phyloP scores from a whole-genome alignment of 2,888 invertebrate species.

The Macrosoma leucophasiata region DNA sequence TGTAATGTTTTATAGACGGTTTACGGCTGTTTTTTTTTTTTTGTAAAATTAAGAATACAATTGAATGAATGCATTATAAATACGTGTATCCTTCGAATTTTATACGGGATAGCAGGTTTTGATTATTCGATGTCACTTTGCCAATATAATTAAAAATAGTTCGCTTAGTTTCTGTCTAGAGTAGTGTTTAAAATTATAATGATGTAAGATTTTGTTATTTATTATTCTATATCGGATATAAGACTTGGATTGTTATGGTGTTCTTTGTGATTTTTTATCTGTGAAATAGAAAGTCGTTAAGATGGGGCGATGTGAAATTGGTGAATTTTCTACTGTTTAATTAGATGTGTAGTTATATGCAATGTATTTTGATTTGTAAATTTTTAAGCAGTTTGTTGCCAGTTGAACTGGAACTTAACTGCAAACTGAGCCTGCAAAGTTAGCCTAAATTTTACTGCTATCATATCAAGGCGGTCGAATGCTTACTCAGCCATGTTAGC shows the following conservation, averaged over 20 bases:
- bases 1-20: slow-evolving; percentile 29
- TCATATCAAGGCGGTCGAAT: too few species aligned
- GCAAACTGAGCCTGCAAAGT: too few species aligned
- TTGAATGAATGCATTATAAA: slow-evolving; percentile 4
- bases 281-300: slow-evolving; percentile 32
- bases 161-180: slow-evolving; percentile 64
- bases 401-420: too few species aligned
- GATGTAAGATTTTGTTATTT: slow-evolving; percentile 71
- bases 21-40: slow-evolving; percentile 34
- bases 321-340: too few species aligned
- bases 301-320: too few species aligned
- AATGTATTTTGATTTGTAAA: too few species aligned
- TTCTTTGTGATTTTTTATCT: slow-evolving; percentile 52
- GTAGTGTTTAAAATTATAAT: slow-evolving; percentile 45
- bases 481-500: too few species aligned
- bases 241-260: slow-evolving; percentile 59
- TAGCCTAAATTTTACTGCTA: too few species aligned
- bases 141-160: slow-evolving; percentile 49
- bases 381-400: too few species aligned
- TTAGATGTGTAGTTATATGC: too few species aligned
- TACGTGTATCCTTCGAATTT: slow-evolving; percentile 12
- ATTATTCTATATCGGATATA: slow-evolving; percentile 65
- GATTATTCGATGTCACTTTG: slow-evolving; percentile 35
- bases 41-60: slow-evolving; percentile 13
- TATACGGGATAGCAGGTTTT: slow-evolving; percentile 10